Conservation (phyloP, 2,113 vertebrate species). For the Meriones unguiculatus region DNA sequence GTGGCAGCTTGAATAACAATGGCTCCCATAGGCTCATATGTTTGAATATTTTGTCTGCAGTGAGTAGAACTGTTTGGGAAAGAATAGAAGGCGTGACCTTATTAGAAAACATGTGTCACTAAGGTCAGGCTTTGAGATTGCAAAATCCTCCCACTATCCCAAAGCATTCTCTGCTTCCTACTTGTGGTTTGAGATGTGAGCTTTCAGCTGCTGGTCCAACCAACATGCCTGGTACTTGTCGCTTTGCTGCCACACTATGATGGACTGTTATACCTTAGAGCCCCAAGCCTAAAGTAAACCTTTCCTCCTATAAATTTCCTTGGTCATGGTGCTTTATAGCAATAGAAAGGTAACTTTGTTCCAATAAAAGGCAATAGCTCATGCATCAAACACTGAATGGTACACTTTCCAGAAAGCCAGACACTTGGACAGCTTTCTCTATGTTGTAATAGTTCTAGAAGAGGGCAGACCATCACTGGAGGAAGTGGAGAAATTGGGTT, state of each 20-base stretch:
- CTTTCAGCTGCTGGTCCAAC: neutral
- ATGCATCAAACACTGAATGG: neutral
- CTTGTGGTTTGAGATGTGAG: neutral
- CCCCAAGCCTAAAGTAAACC: neutral
- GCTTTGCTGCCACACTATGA: neutral
- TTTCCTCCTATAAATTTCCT: neutral
- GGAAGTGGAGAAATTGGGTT: neutral
- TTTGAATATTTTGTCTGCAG: neutral
- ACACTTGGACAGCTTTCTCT: neutral
- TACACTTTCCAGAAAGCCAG: neutral
- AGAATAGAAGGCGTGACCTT: neutral
- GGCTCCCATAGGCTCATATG: neutral
- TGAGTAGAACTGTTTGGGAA: neutral
- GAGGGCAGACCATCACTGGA: neutral
- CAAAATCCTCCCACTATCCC: neutral
- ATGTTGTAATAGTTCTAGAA: neutral
- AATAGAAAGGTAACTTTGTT: neutral
- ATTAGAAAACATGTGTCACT: neutral
- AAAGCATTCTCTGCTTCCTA: neutral
- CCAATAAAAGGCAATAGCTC: neutral
- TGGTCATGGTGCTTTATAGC: neutral
- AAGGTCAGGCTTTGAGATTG: neutral
- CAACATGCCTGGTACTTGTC: neutral
- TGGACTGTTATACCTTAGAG: neutral
- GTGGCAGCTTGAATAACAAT: neutral